Conservation (phyloP, 2,113 vertebrate genomes). For the Paralichthys olivaceus region DNA sequence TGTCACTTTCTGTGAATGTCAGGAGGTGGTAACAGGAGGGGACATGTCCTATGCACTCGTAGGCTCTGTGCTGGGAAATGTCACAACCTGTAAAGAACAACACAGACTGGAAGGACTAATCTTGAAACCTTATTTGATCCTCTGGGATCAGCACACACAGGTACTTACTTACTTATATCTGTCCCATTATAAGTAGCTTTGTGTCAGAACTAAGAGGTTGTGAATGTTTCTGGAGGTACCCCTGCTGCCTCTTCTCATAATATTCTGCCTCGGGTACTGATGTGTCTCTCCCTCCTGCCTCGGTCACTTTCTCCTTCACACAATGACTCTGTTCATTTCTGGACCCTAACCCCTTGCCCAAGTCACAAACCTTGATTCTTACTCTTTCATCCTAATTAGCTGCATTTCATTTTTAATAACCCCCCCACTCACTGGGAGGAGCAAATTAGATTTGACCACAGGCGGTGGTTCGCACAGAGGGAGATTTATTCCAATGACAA, state of each 20-base stretch:
- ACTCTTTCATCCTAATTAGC: slow-evolving; percentile 66
- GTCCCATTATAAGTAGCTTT: slow-evolving; percentile 17
- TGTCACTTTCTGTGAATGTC: slow-evolving; percentile 65
- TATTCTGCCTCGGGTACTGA: slow-evolving; percentile 29
- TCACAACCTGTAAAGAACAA: slow-evolving; percentile 52
- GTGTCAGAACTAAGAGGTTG: not conserved
- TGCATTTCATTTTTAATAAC: slow-evolving; percentile 68
- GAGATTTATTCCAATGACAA: slow-evolving; percentile 36
- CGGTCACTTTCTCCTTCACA: slow-evolving; percentile 18
- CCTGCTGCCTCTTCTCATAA: not conserved
- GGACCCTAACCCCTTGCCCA: not conserved
- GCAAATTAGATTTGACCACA: slow-evolving; percentile 55
- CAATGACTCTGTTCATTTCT: slow-evolving; percentile 13
- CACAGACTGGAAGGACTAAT: slow-evolving; percentile 25
- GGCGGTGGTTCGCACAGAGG: slow-evolving; percentile 28
- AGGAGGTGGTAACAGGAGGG: slow-evolving; percentile 20
- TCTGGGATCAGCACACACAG: slow-evolving; percentile 22
- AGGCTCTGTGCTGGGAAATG: slow-evolving; percentile 43
- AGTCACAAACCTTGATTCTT: slow-evolving; percentile 20
- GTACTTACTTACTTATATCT: not conserved
- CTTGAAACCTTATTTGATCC: slow-evolving; percentile 11
- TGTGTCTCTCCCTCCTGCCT: not conserved
- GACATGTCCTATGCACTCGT: slow-evolving; percentile 17
- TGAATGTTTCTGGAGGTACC: slow-evolving; percentile 1
- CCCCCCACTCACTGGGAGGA: slow-evolving; percentile 28